Base-by-base conservation (phyloP, 1,140 invertebrate species). In the Orchestia grillus region DNA sequence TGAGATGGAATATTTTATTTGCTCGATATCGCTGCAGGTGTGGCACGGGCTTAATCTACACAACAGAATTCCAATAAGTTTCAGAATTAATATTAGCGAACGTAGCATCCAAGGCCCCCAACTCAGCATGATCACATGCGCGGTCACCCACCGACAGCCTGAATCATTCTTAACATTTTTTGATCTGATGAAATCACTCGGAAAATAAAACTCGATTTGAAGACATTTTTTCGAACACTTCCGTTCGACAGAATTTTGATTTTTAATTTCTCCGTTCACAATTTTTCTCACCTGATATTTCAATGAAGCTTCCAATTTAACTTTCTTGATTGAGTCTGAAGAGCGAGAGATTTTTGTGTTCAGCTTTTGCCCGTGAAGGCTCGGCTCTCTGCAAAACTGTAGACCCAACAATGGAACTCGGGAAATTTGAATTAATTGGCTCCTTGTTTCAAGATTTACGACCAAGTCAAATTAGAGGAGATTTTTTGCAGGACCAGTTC, bases 221-320 rank as follows among this genome's bases (percentile, higher is more conserved):
- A 36, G 1, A 28, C 62, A 77, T 36, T 77, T 77, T 77, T 28
- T 77, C 62, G 47, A 53, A 53, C 47, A 53, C 47, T 53, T n/a
- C n/a, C 47, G 47, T 53, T 53, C 47, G 28, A 36, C 62, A 77
- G 4, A 90, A 90, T 90, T 15, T 44, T 90, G 11, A 4, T 15
- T 42, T 90, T 90, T 41, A 41, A 42, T 90, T 90, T 41, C 88
- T 42, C 43, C 8, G 88, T 23, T 90, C 28, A 42, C 23, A 0
- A 28, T 90, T 90, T 44, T 90, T 90, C 43, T 90, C 88, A 8
- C 11, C 44, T 94, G 41, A 94, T 94, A 94, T 94, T 94, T 94
- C 92, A 94, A 94, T 94, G 92, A 94, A 47, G 92, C 92, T 44
- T 94, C 92, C 92, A 94, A 94, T 94, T 94, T 47, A 94, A 94